A percentile compares a stretch with the other conserved stretches of the same genome.
These are phyloP conservation scores for Carassius gibelio DNA, from an alignment of 2,113 vertebrate species.

Conservation along the genomic window DNA sequence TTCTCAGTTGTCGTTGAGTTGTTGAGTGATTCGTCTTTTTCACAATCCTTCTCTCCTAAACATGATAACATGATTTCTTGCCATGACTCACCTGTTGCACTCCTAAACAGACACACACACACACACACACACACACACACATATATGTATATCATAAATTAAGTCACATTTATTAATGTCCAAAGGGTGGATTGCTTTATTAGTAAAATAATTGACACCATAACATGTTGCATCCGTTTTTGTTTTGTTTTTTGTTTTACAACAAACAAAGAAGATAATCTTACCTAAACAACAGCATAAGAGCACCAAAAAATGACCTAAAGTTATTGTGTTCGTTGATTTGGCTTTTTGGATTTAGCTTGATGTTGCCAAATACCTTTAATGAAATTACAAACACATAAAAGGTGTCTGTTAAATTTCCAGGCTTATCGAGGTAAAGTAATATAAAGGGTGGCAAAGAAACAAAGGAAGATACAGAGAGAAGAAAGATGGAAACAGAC, in stretches of 20 bases:
- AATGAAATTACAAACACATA: conserved; percentile 22
- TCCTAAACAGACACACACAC: conserved; percentile 75
- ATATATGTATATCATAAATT: conserved; percentile 4
- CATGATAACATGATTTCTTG: conserved; percentile 99
- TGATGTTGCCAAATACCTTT: conserved; percentile 97
- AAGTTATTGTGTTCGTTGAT: conserved; percentile 99
- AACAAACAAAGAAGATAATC: background rate
- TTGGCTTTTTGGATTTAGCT: conserved; percentile 88
- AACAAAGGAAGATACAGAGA: background rate
- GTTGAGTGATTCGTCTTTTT: conserved; percentile 75
- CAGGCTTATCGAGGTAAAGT: background rate
- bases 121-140: conserved; percentile 5
- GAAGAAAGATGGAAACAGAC: background rate
- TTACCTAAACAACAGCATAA: conserved; percentile 98
- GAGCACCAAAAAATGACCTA: conserved; percentile 91
- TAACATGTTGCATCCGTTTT: background rate
- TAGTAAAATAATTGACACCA: background rate
- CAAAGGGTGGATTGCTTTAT: background rate
- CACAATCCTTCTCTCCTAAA: conserved; percentile 88
- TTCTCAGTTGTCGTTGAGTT: conserved; percentile 53
- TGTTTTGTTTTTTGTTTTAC: too few species aligned
- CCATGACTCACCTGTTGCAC: conserved; percentile 97
- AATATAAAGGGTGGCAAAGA: background rate
- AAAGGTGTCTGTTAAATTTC: background rate
- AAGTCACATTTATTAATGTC: conserved; percentile 28